Percentiles rank a stretch among this genome's conserved stretches.
phyloP scores from a whole-genome alignment of 2,888 invertebrate genomes.

The Abrostola tripartita region DNA sequence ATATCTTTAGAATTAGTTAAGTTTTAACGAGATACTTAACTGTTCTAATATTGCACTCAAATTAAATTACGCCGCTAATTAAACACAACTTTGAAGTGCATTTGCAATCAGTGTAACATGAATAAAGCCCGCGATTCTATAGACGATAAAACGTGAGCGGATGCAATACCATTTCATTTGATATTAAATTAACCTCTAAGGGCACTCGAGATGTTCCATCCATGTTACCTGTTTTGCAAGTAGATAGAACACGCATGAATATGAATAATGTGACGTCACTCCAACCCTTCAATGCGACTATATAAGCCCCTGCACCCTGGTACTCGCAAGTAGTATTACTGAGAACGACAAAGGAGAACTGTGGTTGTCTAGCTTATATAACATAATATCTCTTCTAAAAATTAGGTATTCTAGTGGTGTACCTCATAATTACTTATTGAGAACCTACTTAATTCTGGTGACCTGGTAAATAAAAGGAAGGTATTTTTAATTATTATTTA shows the following conservation, averaged over 20 bases:
- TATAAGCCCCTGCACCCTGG: too few relatives aligned
- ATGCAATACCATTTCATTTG: not conserved
- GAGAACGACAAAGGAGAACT: not conserved
- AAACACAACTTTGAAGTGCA: not conserved
- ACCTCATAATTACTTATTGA: too few relatives aligned
- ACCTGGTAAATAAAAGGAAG: too few relatives aligned
- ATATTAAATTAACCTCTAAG: not conserved
- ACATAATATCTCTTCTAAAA: too few relatives aligned
- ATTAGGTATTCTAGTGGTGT: too few relatives aligned
- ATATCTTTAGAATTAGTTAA: too few relatives aligned
- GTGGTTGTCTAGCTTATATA: not conserved
- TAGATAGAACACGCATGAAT: not conserved
- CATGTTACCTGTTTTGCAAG: not conserved
- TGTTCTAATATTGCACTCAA: not conserved
- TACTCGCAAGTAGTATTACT: not conserved
- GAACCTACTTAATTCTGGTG: too few relatives aligned
- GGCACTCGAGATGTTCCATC: not conserved
- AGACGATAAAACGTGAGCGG: not conserved
- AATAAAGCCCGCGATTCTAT: not conserved
- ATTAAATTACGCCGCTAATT: not conserved
- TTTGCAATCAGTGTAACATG: not conserved
- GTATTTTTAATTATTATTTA: too few relatives aligned
- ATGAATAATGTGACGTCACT: conserved; percentile 1
- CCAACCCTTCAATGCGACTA: not conserved
- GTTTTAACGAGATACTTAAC: too few relatives aligned